Base-by-base conservation (phyloP, 2,113 vertebrate species). In the Diadophis punctatus region DNA sequence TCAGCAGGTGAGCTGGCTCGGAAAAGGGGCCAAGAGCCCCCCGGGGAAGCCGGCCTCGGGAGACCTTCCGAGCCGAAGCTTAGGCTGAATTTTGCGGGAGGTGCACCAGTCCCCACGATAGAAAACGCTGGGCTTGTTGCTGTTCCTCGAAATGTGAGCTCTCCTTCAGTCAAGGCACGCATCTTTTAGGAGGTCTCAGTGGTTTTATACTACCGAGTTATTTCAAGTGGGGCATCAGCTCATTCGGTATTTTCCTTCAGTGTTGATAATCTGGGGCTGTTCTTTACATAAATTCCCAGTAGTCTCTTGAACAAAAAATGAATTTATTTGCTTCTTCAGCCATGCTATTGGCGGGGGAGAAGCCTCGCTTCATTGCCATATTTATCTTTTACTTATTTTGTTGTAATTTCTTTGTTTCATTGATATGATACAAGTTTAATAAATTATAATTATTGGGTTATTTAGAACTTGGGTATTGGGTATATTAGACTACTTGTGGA, bases 1-100 rank as follows among this genome's bases (percentile, higher is more conserved):
- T 99, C 87, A 97, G 95, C 95, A 98, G 99, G 99, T 99, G 96
- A 95, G 96, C 88, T 2, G 27, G 10, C 74, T 80, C 3, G 49
- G 53, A 18, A 16, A 92, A 8, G n/a, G 89, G 87, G 56, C 16
- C 25, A 46, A n/a, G 56, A 39, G 34, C 7, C 68, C 7, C 68
- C 68, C 68, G 3, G 6, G 85, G 49, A 87, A 5, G 43, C 27
- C 20, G 34, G n/a, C 23, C 2, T 2, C 6, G 87, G 18, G 46
- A 0, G 52, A 20, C 34, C n/a, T 80, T 22, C 18, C 34, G 34
- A 80, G 3, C 74, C 34, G 34, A 43, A 80, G 34, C 74, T 20
- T 39, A 3, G 74, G 74, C 18, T 80, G 74, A 34, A 39, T 80
- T 80, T 80, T 80, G 34, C 18, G 34, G 74, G 74, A 80, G 34